Evolutionary conservation across 2,797 vertebrate species (phyloP).

Genomic region (Lacerta viridis): DNA sequence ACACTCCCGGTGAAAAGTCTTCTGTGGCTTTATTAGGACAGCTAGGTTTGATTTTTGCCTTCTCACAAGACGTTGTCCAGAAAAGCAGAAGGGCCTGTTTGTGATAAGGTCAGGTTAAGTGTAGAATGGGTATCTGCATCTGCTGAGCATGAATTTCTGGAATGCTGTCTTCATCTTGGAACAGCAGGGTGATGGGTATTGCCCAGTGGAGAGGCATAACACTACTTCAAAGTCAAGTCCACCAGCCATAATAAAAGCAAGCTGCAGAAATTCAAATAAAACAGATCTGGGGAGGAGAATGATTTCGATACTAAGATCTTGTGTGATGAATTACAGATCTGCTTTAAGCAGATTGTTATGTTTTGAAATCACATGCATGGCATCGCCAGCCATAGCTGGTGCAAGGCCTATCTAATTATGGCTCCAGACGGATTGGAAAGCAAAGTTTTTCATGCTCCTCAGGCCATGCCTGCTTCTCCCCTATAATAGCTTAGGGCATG

Average conservation of each 20-base stretch:
- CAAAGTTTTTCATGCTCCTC: rapidly evolving
- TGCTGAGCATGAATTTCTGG: not conserved
- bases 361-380: not conserved
- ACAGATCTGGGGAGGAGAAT: not conserved
- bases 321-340: conserved; percentile 5
- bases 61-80: not conserved
- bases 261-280: rapidly evolving
- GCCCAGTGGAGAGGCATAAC: not conserved
- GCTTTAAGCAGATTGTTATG: not conserved
- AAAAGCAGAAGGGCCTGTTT: not conserved
- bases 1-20: not conserved
- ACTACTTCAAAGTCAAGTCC: conserved; percentile 1
- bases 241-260: not conserved
- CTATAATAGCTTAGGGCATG: not conserved
- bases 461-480: not conserved
- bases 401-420: not conserved
- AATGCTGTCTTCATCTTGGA: not conserved
- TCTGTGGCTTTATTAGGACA: not conserved
- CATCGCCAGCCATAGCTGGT: too few species aligned
- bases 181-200: not conserved
- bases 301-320: not conserved
- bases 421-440: not conserved
- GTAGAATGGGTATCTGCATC: not conserved
- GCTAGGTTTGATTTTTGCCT: not conserved
- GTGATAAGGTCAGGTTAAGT: not conserved